Evolutionary conservation across 2,113 vertebrate species (phyloP).

Genomic region (Corythaeola cristata): DNA sequence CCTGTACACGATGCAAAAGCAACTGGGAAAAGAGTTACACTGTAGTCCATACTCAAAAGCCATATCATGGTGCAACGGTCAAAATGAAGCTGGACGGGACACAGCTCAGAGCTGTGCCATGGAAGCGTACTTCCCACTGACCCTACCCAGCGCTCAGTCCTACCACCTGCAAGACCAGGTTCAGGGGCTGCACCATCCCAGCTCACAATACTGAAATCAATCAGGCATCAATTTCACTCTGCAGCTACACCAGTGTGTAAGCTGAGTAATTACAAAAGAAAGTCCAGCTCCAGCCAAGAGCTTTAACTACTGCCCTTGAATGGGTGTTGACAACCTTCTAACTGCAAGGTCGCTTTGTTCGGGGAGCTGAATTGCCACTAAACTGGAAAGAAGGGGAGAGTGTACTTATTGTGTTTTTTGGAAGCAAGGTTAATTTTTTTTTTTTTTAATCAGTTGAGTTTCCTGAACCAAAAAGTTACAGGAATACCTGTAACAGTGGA

Average conservation of each 20-base stretch:
- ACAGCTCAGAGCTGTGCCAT: background rate
- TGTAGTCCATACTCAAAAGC: background rate
- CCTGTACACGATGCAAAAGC: background rate
- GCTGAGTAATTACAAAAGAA: background rate
- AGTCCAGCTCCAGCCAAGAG: background rate
- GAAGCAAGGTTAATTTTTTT: background rate
- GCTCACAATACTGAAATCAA: accelerated
- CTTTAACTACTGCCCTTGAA: background rate
- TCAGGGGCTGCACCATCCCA: background rate
- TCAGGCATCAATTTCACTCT: background rate
- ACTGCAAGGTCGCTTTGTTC: background rate
- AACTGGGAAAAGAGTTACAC: background rate
- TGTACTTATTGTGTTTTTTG: background rate
- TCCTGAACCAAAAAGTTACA: background rate
- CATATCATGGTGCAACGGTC: accelerated
- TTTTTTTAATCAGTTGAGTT: background rate
- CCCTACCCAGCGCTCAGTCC: background rate
- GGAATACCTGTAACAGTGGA: background rate
- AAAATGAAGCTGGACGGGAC: background rate
- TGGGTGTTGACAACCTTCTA: background rate
- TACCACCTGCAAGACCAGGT: background rate
- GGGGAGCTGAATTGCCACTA: background rate
- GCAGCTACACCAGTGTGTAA: background rate
- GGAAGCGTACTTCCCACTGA: background rate
- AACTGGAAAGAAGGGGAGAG: background rate